Conservation (phyloP, 64 coral and sea anemone species). For the Pocillopora damicornis region DNA sequence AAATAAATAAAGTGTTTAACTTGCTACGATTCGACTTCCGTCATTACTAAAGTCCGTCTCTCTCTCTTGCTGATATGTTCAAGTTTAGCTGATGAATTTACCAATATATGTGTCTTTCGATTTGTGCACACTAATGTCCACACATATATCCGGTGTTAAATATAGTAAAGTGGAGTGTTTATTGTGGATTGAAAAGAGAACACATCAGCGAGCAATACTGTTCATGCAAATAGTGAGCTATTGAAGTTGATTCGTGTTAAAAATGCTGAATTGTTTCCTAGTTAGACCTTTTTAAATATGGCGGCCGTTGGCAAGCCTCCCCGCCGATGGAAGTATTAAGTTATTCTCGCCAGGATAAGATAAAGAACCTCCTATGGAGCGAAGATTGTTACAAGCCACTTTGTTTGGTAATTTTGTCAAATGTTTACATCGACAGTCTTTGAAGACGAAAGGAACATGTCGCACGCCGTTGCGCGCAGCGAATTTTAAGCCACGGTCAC, state of each 20-base stretch:
- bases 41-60: neutral
- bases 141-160: neutral
- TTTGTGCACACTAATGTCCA: neutral
- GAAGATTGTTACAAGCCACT: neutral
- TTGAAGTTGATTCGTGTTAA: neutral
- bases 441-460: neutral
- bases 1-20: conserved; percentile 1
- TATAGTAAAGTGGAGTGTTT: conserved; percentile 36
- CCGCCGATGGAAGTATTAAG: neutral
- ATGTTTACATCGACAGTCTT: conserved; percentile 2
- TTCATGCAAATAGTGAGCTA: conserved; percentile 2
- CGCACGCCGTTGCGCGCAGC: neutral
- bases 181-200: neutral
- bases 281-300: neutral
- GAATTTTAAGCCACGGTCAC: neutral
- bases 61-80: neutral
- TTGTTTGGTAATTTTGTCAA: conserved; percentile 2
- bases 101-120: neutral
- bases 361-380: neutral
- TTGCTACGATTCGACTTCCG: neutral
- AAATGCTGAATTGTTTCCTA: neutral
- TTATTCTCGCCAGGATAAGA: neutral
- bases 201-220: neutral
- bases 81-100: neutral
- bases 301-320: neutral